Evolutionary conservation across 2,113 vertebrate genomes (phyloP), one percentile per base, ranked within the genome.

Genomic region (Ammodytes dubius): DNA sequence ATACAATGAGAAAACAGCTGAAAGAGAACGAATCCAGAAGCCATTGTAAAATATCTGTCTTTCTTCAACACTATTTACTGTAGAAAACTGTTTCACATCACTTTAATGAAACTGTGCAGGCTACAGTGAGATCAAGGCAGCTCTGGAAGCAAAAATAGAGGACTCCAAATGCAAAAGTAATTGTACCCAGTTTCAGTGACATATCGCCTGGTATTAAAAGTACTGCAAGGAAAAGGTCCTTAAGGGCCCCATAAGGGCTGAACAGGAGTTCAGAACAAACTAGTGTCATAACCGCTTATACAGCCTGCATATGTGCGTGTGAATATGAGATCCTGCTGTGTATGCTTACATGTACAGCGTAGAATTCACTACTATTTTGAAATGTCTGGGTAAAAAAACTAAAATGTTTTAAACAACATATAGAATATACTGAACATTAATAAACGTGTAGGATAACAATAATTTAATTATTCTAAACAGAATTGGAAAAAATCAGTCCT

Each of bases 151-250:
- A 60, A 49, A 75, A 50, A 70, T 57, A 66, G 57, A 82, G 46
- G 61, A 45, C 35, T 43, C 63, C 35, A 60, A 84, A 83, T 70
- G 45, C 75, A 76, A 40, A 79, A 49, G 15, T 71, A 53, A 76
- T 86, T 5, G 6, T 39, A 42, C 5, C 46, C 65, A 7, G 11
- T 74, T 74, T 80, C 35, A 50, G 39, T 84, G 45, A 78, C 19
- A 56, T 17, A 78, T 67, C 19, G 7, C 54, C 43, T 54, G 15
- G 73, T 53, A 74, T 67, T 45, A 65, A 77, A 84, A 56, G 42
- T 0, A 58, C 37, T 54, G 0, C 7, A 57, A 61, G n/a, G 5
- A 4, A 58, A 72, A 71, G 14, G 49, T 70, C 68, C 37, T 69
- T 6, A 5, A 73, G 65, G 69, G 43, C 35, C 58, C 56, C 19